A percentile compares a stretch with the other conserved stretches of the same genome.
These are phyloP conservation scores for Drosophila limbata DNA, from an alignment of 2,888 invertebrate genomes.

Conservation along the genomic window DNA sequence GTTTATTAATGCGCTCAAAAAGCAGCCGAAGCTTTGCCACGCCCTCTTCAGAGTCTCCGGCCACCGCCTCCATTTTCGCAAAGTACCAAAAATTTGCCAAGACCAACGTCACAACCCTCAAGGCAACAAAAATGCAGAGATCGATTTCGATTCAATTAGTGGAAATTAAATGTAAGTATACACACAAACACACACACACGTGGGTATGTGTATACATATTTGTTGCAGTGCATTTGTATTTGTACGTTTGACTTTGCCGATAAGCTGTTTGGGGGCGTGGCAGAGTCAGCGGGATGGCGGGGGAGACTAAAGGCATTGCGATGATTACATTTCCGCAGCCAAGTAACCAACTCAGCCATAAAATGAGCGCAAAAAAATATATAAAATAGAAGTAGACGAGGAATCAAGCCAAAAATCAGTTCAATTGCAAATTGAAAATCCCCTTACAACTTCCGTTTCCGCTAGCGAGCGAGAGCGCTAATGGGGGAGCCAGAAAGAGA, in stretches of 20 bases:
- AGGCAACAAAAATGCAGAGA: slow-evolving; percentile 66
- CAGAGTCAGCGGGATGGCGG: neutral
- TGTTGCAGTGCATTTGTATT: slow-evolving; percentile 30
- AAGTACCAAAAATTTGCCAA: slow-evolving; percentile 32
- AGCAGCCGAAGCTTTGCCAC: slow-evolving; percentile 21
- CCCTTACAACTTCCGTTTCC: slow-evolving; percentile 81
- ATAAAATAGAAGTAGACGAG: slow-evolving; percentile 15
- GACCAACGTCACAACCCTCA: slow-evolving; percentile 50
- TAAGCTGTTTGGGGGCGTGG: slow-evolving; percentile 34
- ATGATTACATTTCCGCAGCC: slow-evolving; percentile 81
- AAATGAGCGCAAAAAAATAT: slow-evolving; percentile 68
- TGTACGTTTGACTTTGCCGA: slow-evolving; percentile 59
- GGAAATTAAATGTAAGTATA: slow-evolving; percentile 80
- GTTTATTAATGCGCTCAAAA: slow-evolving; percentile 74
- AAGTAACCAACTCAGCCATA: slow-evolving; percentile 78
- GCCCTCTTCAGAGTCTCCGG: slow-evolving; percentile 8
- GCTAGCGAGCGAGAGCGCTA: slow-evolving; percentile 39
- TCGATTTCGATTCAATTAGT: slow-evolving; percentile 82
- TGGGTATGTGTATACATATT: slow-evolving; percentile 24
- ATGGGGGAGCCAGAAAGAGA: slow-evolving; percentile 4
- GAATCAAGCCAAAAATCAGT: slow-evolving; percentile 78
- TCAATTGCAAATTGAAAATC: slow-evolving; percentile 82
- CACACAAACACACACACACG: slow-evolving; percentile 19
- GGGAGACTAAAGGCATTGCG: slow-evolving; percentile 60
- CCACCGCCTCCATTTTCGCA: neutral